phyloP scores from a whole-genome alignment of 2,888 invertebrate species.

The Myopa tessellatipennis region DNA sequence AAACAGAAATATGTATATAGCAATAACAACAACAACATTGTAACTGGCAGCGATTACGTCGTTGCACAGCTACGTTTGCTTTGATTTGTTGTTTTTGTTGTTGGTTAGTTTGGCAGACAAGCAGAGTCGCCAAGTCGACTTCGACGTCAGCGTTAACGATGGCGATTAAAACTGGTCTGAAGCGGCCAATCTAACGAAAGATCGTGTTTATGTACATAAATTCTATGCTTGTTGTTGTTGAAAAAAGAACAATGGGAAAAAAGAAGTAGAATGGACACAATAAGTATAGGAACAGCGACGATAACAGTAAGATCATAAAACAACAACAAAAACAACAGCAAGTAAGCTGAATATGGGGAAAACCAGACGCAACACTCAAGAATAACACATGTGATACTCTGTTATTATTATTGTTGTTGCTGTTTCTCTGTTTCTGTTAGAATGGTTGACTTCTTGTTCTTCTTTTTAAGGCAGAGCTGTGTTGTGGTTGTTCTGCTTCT shows the following conservation, averaged over 20 bases:
- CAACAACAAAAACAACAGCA: conserved; percentile 2
- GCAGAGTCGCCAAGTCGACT: too few species aligned
- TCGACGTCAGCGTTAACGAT: too few species aligned
- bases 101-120: background rate
- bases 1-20: background rate
- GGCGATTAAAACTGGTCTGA: too few species aligned
- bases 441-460: too few species aligned
- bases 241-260: too few species aligned
- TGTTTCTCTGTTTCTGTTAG: background rate
- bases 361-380: background rate
- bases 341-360: background rate
- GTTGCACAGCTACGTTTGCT: background rate
- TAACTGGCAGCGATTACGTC: background rate
- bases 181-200: too few species aligned
- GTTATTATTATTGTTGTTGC: background rate
- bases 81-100: background rate
- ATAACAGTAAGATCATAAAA: background rate
- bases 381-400: background rate
- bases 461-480: too few species aligned
- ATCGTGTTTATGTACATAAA: too few species aligned
- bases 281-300: background rate
- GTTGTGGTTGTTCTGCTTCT: background rate
- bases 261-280: background rate
- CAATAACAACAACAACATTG: background rate
- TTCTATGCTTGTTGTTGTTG: too few species aligned